Percentiles rank a stretch among this genome's conserved stretches.
Evolutionary conservation across 2,888 invertebrate genomes (phyloP).

Genomic region (Phortica okadai): DNA sequence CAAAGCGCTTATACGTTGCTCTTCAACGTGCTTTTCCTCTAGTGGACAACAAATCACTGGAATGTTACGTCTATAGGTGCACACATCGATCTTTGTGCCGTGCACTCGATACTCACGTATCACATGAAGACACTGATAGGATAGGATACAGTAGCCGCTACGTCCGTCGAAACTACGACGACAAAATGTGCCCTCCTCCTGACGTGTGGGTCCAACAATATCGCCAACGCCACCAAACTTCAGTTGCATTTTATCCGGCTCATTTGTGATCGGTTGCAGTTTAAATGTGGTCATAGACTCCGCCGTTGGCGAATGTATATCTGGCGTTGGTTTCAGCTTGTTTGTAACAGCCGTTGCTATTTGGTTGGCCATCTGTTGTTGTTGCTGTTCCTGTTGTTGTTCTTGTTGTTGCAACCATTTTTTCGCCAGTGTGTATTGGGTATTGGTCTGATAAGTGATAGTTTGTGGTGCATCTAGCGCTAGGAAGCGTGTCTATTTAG

Average conservation of each 20-base stretch:
- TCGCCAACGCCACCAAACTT: background rate
- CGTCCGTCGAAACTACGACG: conserved; percentile 72
- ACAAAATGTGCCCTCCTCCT: conserved; percentile 71
- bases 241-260: background rate
- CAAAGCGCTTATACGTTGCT: conserved; percentile 69
- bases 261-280: background rate
- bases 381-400: background rate
- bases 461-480: conserved; percentile 8
- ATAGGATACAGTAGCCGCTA: conserved; percentile 73
- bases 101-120: conserved; percentile 70
- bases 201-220: background rate
- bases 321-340: background rate
- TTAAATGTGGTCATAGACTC: background rate
- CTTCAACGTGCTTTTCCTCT: conserved; percentile 64
- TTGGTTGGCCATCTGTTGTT: background rate
- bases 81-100: conserved; percentile 70
- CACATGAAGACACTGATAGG: conserved; percentile 72
- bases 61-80: conserved; percentile 68
- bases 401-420: conserved; percentile 14
- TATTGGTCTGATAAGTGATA: background rate
- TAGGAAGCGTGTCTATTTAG: conserved; percentile 11
- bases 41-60: conserved; percentile 76
- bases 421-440: background rate
- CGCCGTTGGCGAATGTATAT: background rate
- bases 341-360: background rate